Base-by-base conservation (phyloP, 2,113 vertebrate species). In the Amphilophus citrinellus region DNA sequence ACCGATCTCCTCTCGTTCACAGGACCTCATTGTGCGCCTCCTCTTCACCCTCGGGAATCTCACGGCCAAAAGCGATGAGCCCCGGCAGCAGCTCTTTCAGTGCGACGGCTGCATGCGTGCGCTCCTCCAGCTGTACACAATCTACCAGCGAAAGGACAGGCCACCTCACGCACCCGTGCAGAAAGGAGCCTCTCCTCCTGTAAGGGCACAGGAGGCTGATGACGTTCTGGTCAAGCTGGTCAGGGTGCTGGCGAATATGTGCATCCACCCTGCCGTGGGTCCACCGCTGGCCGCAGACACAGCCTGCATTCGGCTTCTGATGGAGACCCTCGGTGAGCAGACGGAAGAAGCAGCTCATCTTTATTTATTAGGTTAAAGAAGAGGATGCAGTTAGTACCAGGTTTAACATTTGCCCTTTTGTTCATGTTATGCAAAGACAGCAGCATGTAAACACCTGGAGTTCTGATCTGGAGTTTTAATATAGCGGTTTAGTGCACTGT, bases 181-280 rank as follows among this genome's bases (percentile, higher is more conserved):
- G 42, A 65, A 53, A 17, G 39, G 59, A 2, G 57, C 13, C 58
- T 47, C 17, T 18, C 18, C 37, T 76, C 76, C 39, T 18, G 42
- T 2, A 90, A 88, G 22, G 81, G 91, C 2, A 93, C 95, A 89
- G 39, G 96, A 96, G 92, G 91, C 59, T 0, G 97, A 98, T 78
- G 98, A 99, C 3, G 93, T 99, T 84, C 95, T 99, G 78, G 96
- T 99, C 87, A 99, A 99, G 92, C 93, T 99, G 94, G 96, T 98
- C 79, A 94, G 97, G 15, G 95, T 99, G 86, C 90, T 99, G 58
- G 98, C 98, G 17, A 99, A 99, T 88, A 83, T 98, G 53, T 97
- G 97, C 79, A 93, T 98, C 91, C 97, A 98, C 83, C 96, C 96
- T 0, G 76, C 65, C 0, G 53, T 97, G 5, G 98, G 98, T 58